Evolutionary conservation across 2,113 vertebrate genomes (phyloP), one percentile per base, ranked within the genome.

Genomic region (Amphiprion percula): DNA sequence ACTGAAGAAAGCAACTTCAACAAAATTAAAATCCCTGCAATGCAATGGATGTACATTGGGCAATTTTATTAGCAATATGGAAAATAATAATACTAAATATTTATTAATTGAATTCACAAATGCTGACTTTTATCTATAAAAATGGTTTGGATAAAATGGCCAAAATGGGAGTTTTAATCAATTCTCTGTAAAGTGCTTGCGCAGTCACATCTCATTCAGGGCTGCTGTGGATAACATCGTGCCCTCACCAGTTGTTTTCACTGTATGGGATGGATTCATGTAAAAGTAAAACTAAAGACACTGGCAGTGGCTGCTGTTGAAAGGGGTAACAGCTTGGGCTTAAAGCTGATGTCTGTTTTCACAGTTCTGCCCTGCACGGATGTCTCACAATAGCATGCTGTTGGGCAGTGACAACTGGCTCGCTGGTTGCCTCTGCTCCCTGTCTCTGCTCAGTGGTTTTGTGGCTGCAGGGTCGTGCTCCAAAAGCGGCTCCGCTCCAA

Each of bases 401-500:
- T 68, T 66, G 74, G 63, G 77, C 77, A 8, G 78, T 41, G 64
- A 72, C 79, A 78, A 82, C 72, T 52, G 79, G 63, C 73, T 72
- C 2, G 44, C 77, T 65, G 67, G 66, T 80, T 49, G 44, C 77
- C 65, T 30, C 15, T 28, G 71, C 56, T 78, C 54, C 60, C 79
- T 52, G 62, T 66, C 44, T 65, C 53, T 59, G 65, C 74, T 86
- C 81, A 33, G 62, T 70, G 53, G 70, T 66, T 83, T 61, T 52
- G 67, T 77, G 74, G 62, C 81, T 76, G 62, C 65, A 26, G 76
- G 79, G 41, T 63, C 28, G 41, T 60, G 67, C 50, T 83, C 77
- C 73, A 46, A 47, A 82, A 56, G 65, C 84, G 82, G 84, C 83
- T 69, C 55, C 67, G 1, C 59, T 87, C 84, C 76, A 85, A 67